Percentiles rank a stretch among this genome's conserved stretches.
phyloP scores from a whole-genome alignment of 2,888 invertebrate species.

The Candidula unifasciata region DNA sequence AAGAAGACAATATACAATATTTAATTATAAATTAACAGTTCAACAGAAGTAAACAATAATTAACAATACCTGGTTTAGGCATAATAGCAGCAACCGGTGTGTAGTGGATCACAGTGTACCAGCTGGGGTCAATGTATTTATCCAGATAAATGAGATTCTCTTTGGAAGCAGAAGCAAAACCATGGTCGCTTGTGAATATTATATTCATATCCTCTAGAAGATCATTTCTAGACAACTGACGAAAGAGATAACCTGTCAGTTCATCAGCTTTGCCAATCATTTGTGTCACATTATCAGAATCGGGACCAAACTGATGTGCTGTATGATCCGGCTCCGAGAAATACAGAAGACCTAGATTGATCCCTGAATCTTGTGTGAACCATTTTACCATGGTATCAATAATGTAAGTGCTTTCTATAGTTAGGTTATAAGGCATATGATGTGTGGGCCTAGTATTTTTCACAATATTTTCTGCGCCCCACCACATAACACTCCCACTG shows the following conservation, averaged over 20 bases:
- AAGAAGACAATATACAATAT: conserved; percentile 78
- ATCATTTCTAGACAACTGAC: conserved; percentile 79
- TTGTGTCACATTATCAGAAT: conserved; percentile 77
- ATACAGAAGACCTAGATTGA: conserved; percentile 85
- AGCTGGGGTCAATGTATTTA: conserved; percentile 59
- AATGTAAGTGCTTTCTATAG: conserved; percentile 66
- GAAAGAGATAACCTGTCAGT: conserved; percentile 79
- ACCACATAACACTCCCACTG: conserved; percentile 86
- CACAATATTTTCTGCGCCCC: conserved; percentile 81
- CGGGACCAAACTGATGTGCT: conserved; percentile 82
- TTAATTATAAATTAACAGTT: conserved; percentile 53
- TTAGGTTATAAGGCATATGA: conserved; percentile 59
- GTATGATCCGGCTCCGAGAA: conserved; percentile 84
- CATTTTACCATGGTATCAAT: conserved; percentile 70
- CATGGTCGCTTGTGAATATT: conserved; percentile 86
- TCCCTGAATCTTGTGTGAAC: conserved; percentile 79
- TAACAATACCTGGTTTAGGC: conserved; percentile 79
- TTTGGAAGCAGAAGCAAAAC: conserved; percentile 81
- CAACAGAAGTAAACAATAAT: not conserved
- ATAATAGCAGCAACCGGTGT: conserved; percentile 83
- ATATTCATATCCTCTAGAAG: conserved; percentile 82
- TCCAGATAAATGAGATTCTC: conserved; percentile 65
- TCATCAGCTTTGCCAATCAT: conserved; percentile 79
- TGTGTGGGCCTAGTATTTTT: conserved; percentile 63
- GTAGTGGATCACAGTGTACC: conserved; percentile 78